Evolutionary conservation across 37 sponge, comb jelly and placozoan species (phyloP), one percentile per base, ranked within the genome.

Genomic region (Oopsacas minuta): DNA sequence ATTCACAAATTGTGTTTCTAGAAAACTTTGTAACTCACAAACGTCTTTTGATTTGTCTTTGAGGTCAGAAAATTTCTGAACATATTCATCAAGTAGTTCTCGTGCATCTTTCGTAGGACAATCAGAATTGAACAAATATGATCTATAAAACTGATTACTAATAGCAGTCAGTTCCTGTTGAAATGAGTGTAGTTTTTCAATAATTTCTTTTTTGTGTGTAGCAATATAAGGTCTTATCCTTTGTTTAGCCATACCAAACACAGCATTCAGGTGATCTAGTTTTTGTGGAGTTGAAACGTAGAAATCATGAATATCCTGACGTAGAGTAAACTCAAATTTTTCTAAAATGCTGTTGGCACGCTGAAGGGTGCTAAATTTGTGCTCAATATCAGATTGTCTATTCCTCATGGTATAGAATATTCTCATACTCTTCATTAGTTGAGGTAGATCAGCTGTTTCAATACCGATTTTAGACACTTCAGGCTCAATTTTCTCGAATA

Each of bases 41-140:
- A 61, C 1, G 75, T 61, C 75, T 61, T 61, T 61, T 3, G 75
- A 61, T 12, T 61, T 61, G 28, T 61, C 75, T 61, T 61, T 10
- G 30, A 61, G 75, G 30, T 61, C 75, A 32, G 75, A 61, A 34
- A 61, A 25, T 12, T 61, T 61, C 32, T 61, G 75, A n/a, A 5
- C 75, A 61, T 25, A 61, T n/a, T 61, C 75, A 25, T 61, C 75
- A 61, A 61, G 20, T 3, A 61, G 30, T 61, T 61, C 75, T 25
- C 75, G 75, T 61, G 75, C 75, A 61, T 61, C 75, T n/a, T 61
- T 61, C 5, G 75, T 32, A 25, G 75, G 75, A 61, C 75, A 61
- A n/a, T 61, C 75, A n/a, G 75, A 61, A 61, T 61, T 61, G 22
- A 61, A 61, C 5, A 61, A 12, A 12, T 61, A 10, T 32, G 75